Percentiles rank a stretch among this genome's conserved stretches.
These are phyloP conservation scores for Calonectris borealis DNA, from an alignment of 2,113 vertebrate genomes.

Conservation along the genomic window DNA sequence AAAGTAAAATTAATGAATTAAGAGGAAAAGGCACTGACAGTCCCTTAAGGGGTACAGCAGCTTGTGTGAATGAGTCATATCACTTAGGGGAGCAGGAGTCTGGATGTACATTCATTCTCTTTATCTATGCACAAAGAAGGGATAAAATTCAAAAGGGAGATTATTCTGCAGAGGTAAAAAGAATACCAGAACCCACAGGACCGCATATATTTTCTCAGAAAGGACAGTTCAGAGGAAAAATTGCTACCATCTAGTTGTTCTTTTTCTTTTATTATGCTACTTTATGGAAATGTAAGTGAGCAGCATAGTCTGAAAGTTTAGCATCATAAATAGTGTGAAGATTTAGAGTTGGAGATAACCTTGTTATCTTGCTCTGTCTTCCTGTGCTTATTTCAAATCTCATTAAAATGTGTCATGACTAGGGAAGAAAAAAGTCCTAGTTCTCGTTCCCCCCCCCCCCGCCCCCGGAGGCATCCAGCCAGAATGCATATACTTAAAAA, in stretches of 20 bases:
- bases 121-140: not conserved
- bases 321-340: conserved; percentile 41
- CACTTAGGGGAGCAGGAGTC: conserved; percentile 7
- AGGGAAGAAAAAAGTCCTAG: not conserved
- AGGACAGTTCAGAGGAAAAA: conserved; percentile 22
- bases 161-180: conserved; percentile 6
- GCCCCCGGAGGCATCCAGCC: not conserved
- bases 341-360: conserved; percentile 32
- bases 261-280: conserved; percentile 25
- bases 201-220: not conserved
- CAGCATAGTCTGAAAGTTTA: conserved; percentile 35
- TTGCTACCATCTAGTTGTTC: not conserved
- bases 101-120: not conserved
- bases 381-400: conserved; percentile 35
- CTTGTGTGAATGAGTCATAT: conserved; percentile 29
- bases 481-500: not conserved
- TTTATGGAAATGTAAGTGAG: conserved; percentile 45
- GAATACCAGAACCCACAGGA: not conserved
- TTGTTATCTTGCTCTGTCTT: conserved; percentile 43
- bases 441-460: not conserved
- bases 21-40: conserved; percentile 1
- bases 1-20: conserved; percentile 38
- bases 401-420: conserved; percentile 36
- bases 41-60: conserved; percentile 24
- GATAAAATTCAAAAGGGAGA: not conserved